Percentiles rank a stretch among this genome's conserved stretches.
Evolutionary conservation across 2,797 vertebrate species (phyloP).

Genomic region (Tiaroga cobitis): DNA sequence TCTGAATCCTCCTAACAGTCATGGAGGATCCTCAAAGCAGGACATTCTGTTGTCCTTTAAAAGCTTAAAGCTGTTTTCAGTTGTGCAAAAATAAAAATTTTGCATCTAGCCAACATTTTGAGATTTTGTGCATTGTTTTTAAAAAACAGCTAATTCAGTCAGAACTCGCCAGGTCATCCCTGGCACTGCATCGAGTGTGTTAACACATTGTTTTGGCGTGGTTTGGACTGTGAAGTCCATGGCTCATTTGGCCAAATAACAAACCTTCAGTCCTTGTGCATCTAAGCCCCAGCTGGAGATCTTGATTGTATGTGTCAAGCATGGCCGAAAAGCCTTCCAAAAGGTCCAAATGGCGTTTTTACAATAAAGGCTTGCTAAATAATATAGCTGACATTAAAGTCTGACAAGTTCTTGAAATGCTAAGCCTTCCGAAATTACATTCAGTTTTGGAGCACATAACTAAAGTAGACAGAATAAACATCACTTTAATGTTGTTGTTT

Average conservation of each 20-base stretch:
- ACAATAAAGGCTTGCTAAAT: neutral
- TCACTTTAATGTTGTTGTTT: neutral
- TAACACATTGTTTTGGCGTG: slow-evolving; percentile 39
- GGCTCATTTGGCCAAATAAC: slow-evolving; percentile 34
- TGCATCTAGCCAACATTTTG: neutral
- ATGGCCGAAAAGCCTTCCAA: neutral
- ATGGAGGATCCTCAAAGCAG: neutral
- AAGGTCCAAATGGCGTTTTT: neutral
- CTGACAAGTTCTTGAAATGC: neutral
- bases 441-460: neutral
- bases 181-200: slow-evolving; percentile 39
- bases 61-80: neutral
- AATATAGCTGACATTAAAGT: neutral
- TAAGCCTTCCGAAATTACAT: neutral
- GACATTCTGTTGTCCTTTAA: neutral
- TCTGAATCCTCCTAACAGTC: neutral
- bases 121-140: neutral
- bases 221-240: slow-evolving; percentile 42
- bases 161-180: neutral
- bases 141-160: slow-evolving; percentile 3
- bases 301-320: slow-evolving; percentile 10
- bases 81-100: neutral
- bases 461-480: neutral
- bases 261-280: slow-evolving; percentile 33
- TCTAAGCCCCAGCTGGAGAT: slow-evolving; percentile 10